Conservation (phyloP, 2,888 invertebrate species). For the Lasioglossum figueresi region DNA sequence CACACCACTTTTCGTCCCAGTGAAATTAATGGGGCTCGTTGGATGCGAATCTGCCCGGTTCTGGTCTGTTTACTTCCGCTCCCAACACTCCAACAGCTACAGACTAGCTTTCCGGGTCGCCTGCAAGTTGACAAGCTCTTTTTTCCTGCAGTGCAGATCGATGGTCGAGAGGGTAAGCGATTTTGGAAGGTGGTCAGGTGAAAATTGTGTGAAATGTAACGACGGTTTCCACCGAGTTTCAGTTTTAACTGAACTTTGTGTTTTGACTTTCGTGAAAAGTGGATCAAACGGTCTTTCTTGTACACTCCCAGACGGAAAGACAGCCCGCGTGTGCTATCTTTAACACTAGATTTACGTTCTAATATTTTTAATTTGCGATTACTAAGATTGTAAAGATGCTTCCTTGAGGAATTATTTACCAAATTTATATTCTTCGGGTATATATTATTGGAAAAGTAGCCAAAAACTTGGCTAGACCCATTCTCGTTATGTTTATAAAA, state of each 20-base stretch:
- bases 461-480: too few relatives aligned
- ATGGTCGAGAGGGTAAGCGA: neutral
- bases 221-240: neutral
- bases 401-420: too few relatives aligned
- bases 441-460: too few relatives aligned
- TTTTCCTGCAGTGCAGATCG: neutral
- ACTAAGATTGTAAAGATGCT: too few relatives aligned
- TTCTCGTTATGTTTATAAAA: too few relatives aligned
- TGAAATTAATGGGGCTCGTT: slow-evolving; percentile 19
- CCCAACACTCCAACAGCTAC: too few relatives aligned
- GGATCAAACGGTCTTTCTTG: too few relatives aligned
- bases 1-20: neutral
- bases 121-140: neutral
- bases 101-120: neutral
- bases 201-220: neutral
- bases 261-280: neutral
- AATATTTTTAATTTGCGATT: too few relatives aligned
- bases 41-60: neutral
- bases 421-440: too few relatives aligned
- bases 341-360: too few relatives aligned
- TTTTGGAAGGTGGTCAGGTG: neutral
- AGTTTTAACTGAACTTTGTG: neutral
- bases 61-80: neutral
- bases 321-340: too few relatives aligned
- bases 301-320: too few relatives aligned